These are phyloP conservation scores for Rhinopithecus roxellana DNA, from an alignment of 2,113 vertebrate species.

Conservation along the genomic window DNA sequence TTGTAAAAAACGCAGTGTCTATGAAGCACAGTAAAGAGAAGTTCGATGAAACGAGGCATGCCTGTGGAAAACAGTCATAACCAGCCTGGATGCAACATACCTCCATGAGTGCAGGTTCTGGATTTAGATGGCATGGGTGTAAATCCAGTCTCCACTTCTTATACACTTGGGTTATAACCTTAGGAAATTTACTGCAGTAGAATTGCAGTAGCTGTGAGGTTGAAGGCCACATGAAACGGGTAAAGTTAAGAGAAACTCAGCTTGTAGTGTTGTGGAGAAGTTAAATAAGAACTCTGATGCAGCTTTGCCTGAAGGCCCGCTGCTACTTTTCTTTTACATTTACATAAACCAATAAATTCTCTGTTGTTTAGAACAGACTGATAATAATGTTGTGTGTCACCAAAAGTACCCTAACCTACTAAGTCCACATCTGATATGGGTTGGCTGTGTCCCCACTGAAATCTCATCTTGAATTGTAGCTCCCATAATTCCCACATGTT, in stretches of 20 bases:
- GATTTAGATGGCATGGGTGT: too few relatives aligned
- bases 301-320: not conserved
- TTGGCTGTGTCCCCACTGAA: too few relatives aligned
- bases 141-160: not conserved
- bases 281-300: not conserved
- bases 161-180: too few relatives aligned
- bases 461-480: too few relatives aligned
- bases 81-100: too few relatives aligned
- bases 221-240: too few relatives aligned
- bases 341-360: not conserved
- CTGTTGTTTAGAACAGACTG: not conserved
- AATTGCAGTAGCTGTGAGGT: not conserved
- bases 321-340: not conserved
- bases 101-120: too few relatives aligned
- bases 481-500: too few relatives aligned
- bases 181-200: not conserved
- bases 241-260: not conserved
- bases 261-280: not conserved
- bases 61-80: not conserved
- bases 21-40: not conserved
- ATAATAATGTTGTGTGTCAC: not conserved
- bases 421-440: not conserved
- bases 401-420: not conserved
- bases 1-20: not conserved
- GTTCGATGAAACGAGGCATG: not conserved